A percentile compares a stretch with the other conserved stretches of the same genome.
These are phyloP conservation scores for Zaprionus tsacasi DNA, from an alignment of 1,140 invertebrate species.

Conservation along the genomic window DNA sequence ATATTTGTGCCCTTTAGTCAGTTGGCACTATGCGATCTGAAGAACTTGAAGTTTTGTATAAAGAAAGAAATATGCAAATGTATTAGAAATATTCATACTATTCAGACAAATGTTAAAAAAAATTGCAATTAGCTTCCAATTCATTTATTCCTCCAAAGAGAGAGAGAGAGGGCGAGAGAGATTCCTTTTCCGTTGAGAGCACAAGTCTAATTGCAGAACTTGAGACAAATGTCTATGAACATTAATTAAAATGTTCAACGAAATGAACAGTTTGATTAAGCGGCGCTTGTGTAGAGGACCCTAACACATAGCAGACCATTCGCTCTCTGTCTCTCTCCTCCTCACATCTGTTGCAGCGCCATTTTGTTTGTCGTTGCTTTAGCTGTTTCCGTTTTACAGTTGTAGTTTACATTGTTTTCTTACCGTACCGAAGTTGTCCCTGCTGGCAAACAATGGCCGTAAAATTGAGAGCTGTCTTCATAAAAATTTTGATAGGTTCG, in stretches of 20 bases:
- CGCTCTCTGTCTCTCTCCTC: slow-evolving; percentile 3
- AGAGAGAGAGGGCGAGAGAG: background rate
- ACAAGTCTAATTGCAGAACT: background rate
- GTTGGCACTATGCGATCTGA: too few relatives aligned
- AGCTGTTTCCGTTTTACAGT: slow-evolving; percentile 4
- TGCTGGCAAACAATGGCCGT: slow-evolving; percentile 32
- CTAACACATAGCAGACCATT: background rate
- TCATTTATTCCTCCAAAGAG: background rate
- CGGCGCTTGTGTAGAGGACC: background rate
- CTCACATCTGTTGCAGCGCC: slow-evolving; percentile 18
- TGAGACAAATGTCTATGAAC: background rate
- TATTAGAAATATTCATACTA: too few relatives aligned
- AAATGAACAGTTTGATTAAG: slow-evolving; percentile 6
- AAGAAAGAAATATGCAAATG: too few relatives aligned
- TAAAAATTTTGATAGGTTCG: slow-evolving; percentile 46
- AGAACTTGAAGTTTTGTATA: too few relatives aligned
- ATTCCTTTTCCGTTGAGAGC: background rate
- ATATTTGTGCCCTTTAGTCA: too few relatives aligned
- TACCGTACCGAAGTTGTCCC: slow-evolving; percentile 6
- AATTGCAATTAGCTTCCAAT: background rate
- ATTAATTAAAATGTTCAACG: slow-evolving; percentile 5
- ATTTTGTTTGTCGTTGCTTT: slow-evolving; percentile 15
- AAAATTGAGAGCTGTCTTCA: slow-evolving; percentile 20
- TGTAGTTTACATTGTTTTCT: slow-evolving; percentile 32
- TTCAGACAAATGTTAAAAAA: background rate